A percentile compares a stretch with the other conserved stretches of the same genome.
Evolutionary conservation across 2,888 invertebrate genomes (phyloP).

Genomic region (Coelopa pilipes): DNA sequence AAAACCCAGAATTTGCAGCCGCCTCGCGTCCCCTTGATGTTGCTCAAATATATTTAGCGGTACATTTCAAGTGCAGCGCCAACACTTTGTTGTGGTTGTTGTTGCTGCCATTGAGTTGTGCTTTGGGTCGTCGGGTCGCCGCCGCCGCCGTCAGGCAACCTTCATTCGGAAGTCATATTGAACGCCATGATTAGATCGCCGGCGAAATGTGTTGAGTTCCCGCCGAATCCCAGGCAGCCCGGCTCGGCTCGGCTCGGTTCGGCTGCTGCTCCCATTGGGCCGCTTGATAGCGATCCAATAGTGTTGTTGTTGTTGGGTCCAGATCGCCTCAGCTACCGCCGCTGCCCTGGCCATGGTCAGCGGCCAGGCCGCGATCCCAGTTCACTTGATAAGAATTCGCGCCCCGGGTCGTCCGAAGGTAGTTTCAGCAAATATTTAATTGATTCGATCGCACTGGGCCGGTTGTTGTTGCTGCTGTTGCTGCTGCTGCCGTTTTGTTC

Average conservation of each 20-base stretch:
- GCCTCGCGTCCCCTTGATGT: constrained; percentile 10
- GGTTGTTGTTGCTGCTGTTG: too few species aligned
- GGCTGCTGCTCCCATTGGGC: neutral
- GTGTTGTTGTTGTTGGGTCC: neutral
- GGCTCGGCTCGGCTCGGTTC: neutral
- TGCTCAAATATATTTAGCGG: constrained; percentile 27
- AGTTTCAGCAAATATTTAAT: neutral
- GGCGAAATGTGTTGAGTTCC: constrained; percentile 17
- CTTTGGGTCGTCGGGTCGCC: neutral
- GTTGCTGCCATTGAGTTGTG: constrained; percentile 2
- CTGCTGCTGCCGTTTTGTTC: too few species aligned
- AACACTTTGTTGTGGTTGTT: constrained; percentile 30
- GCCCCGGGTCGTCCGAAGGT: neutral
- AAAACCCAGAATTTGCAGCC: constrained; percentile 2
- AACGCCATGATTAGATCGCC: neutral
- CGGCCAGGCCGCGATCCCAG: neutral
- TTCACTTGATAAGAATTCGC: constrained; percentile 20
- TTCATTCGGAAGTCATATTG: constrained; percentile 27
- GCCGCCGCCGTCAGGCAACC: neutral
- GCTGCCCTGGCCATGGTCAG: neutral
- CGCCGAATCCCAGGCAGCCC: neutral
- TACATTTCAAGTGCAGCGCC: constrained; percentile 33
- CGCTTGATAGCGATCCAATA: neutral
- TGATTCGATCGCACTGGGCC: neutral
- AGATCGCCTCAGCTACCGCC: too few species aligned